A percentile compares a stretch with the other conserved stretches of the same genome.
phyloP scores from a whole-genome alignment of 2,888 invertebrate genomes.

The Polymixis flavicincta region DNA sequence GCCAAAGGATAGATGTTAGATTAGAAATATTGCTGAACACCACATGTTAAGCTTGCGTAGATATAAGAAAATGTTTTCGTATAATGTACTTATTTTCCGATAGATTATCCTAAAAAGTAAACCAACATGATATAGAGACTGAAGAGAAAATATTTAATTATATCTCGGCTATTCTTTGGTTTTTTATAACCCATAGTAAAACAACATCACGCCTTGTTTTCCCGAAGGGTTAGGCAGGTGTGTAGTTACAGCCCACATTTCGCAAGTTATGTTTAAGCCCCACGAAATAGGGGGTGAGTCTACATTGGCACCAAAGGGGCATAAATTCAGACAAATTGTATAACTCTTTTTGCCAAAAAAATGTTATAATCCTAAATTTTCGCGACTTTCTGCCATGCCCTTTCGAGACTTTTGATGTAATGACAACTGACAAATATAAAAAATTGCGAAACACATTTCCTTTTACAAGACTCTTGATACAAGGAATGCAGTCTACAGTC shows the following conservation, averaged over 20 bases:
- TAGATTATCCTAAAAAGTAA: neutral
- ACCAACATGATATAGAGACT: neutral
- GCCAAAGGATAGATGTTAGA: constrained; percentile 37
- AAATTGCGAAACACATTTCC: neutral
- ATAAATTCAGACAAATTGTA: neutral
- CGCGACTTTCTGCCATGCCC: neutral
- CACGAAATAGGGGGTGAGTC: no score
- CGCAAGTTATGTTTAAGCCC: no score
- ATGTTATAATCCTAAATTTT: neutral
- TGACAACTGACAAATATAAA: neutral
- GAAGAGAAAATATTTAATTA: neutral
- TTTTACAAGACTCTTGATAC: neutral
- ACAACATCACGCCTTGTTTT: no score
- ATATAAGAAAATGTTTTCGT: constrained; percentile 43
- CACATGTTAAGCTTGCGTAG: constrained; percentile 45
- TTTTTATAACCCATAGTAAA: neutral
- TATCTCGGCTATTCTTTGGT: neutral
- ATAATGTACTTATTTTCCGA: constrained; percentile 4
- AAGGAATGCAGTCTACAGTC: neutral
- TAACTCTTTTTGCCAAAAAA: neutral
- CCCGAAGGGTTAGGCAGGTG: no score
- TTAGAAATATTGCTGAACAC: constrained; percentile 57
- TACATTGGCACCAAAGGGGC: no score
- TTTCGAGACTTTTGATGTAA: neutral
- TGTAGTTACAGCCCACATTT: no score